These are phyloP conservation scores for Macrosoma leucophasiata DNA, from an alignment of 2,888 invertebrate species.

Conservation along the genomic window DNA sequence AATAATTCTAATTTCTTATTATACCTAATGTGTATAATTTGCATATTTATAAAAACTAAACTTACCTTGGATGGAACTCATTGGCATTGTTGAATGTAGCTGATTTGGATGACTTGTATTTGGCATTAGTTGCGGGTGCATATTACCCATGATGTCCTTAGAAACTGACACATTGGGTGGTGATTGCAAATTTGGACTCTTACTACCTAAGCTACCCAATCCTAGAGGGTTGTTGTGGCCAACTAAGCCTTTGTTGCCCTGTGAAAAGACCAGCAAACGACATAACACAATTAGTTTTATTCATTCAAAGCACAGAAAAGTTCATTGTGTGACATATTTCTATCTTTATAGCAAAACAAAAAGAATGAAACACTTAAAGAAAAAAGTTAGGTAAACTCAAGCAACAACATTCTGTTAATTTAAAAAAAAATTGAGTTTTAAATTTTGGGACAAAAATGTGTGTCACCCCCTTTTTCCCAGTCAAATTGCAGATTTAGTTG, in stretches of 20 bases:
- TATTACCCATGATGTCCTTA: constrained; percentile 84
- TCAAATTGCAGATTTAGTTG: too few species aligned
- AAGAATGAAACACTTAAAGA: too few species aligned
- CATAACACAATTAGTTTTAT: constrained; percentile 48
- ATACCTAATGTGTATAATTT: too few species aligned
- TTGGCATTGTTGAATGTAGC: constrained; percentile 76
- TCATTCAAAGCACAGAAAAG: constrained; percentile 10
- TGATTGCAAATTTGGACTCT: constrained; percentile 89
- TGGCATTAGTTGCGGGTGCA: constrained; percentile 83
- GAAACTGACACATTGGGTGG: constrained; percentile 89
- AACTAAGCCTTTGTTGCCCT: constrained; percentile 82
- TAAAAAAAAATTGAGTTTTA: too few species aligned
- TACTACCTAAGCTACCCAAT: constrained; percentile 85
- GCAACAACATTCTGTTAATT: too few species aligned
- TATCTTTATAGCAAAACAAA: too few species aligned
- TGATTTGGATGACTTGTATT: constrained; percentile 82
- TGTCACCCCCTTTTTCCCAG: too few species aligned
- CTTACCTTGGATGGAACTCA: constrained; percentile 83
- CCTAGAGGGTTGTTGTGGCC: constrained; percentile 83
- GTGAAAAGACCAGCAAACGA: constrained; percentile 68
- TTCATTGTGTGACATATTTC: too few species aligned
- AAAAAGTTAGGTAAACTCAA: too few species aligned
- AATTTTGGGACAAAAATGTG: too few species aligned
- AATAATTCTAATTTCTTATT: too few species aligned
- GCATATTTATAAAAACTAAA: constrained; percentile 11